Evolutionary conservation across 2,888 invertebrate species (phyloP), one percentile per base, ranked within the genome.

Genomic region (Eupeodes luniger): DNA sequence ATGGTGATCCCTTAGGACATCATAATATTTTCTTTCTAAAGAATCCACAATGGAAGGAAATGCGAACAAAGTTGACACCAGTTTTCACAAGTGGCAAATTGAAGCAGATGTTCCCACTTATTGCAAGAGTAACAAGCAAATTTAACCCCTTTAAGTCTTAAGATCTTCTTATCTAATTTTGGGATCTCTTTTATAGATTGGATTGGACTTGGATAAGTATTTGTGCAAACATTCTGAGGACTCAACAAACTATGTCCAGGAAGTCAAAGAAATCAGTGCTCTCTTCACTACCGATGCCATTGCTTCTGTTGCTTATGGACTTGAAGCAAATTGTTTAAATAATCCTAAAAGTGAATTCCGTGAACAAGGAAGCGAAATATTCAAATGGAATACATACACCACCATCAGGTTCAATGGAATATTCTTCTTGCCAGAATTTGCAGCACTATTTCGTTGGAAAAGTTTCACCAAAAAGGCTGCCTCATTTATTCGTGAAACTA

Each of bases 1-100:
- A 92, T 57, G 70, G 89, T 0, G 94, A 94, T 90, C 86, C 91
- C 0, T 74, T 94, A 14, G 94, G 93, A 5, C 91, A 90, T 0
- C 90, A 92, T 12, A 94, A 94, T 90, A 85, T 95, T 0, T 94
- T 94, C 86, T 91, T 94, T 76, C 89, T 94, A 0, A 93, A 92
- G n/a, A 93, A 93, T 91, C 93, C 93, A 0, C 85, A 91, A 0
- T 94, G 95, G 94, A 94, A 93, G 81, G 86, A 91, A 11, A 89
- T 94, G 0, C 91, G 95, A 51, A 70, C 91, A 1, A 94, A 94
- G 80, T 75, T 94, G 4, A 92, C 94, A 0, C 94, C 94, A 0
- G 92, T 94, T 1, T 94, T 94, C 83, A 94, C 94, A 1, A 92
- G 92, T 62, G 93, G 92, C 4, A 93, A 93, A 72, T 87, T 94